Evolutionary conservation across 2,797 vertebrate genomes (phyloP).

Genomic region (Emys orbicularis): DNA sequence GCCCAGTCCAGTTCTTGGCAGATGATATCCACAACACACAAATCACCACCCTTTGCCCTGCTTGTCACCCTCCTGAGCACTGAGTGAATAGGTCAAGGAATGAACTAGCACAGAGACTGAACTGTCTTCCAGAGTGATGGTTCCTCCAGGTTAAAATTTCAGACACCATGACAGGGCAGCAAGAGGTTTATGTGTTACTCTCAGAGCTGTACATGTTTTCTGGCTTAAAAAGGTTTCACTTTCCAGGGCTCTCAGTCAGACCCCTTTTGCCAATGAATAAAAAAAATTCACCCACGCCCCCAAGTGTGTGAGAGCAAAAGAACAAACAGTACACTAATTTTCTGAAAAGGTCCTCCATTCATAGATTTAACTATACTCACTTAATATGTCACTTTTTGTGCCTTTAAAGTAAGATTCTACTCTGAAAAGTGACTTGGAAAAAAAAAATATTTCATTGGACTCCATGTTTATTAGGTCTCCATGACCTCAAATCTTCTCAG

Average conservation of each 20-base stretch:
- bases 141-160: not conserved
- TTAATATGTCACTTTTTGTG: not conserved
- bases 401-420: accelerated
- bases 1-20: not conserved
- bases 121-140: not conserved
- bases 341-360: not conserved
- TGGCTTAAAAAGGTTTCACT: not conserved
- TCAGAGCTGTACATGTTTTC: not conserved
- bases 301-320: not conserved
- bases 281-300: not conserved
- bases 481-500: not conserved
- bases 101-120: not conserved
- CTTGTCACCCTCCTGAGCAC: not conserved
- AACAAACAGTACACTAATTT: not conserved
- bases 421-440: not conserved
- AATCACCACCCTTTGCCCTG: not conserved
- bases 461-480: not conserved
- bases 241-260: not conserved
- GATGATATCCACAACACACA: not conserved
- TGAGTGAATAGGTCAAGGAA: not conserved
- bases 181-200: not conserved
- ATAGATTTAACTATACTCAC: not conserved
- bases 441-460: not conserved
- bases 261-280: not conserved
- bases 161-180: not conserved